A percentile compares a stretch with the other conserved stretches of the same genome.
Evolutionary conservation across 2,888 invertebrate genomes (phyloP).

Genomic region (Acanthosepion pharaonis): DNA sequence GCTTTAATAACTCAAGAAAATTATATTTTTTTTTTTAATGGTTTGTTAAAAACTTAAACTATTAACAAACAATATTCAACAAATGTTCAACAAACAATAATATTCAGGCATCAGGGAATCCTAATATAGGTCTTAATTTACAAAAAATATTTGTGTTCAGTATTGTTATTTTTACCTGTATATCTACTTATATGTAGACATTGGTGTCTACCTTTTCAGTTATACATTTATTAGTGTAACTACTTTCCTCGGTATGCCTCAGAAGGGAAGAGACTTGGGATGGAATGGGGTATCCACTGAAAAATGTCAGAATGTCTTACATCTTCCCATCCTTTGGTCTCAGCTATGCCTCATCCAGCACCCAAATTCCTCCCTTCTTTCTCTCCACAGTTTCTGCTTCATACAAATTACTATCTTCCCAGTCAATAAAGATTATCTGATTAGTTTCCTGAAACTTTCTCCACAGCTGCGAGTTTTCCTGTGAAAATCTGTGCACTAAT

Average conservation of each 20-base stretch:
- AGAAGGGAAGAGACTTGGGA: background rate
- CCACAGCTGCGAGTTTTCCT: background rate
- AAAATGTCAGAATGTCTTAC: background rate
- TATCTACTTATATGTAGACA: background rate
- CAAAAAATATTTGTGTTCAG: background rate
- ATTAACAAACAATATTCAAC: too few relatives aligned
- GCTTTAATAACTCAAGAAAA: too few relatives aligned
- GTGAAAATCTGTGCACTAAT: too few relatives aligned
- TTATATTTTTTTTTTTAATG: too few relatives aligned
- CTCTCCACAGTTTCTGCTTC: background rate
- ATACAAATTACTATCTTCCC: background rate
- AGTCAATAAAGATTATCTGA: background rate
- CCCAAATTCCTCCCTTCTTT: background rate
- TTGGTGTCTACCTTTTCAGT: background rate
- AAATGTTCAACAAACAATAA: too few relatives aligned
- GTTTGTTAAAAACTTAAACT: too few relatives aligned
- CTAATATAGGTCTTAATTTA: background rate
- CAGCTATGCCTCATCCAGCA: background rate
- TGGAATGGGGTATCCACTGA: background rate
- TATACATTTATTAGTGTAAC: background rate
- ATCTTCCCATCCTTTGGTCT: background rate
- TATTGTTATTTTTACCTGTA: background rate
- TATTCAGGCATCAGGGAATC: too few relatives aligned
- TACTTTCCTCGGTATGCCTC: background rate
- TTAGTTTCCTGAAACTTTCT: constrained; percentile 21